Base-by-base conservation (phyloP, 2,888 invertebrate species). In the Onchidella celtica region DNA sequence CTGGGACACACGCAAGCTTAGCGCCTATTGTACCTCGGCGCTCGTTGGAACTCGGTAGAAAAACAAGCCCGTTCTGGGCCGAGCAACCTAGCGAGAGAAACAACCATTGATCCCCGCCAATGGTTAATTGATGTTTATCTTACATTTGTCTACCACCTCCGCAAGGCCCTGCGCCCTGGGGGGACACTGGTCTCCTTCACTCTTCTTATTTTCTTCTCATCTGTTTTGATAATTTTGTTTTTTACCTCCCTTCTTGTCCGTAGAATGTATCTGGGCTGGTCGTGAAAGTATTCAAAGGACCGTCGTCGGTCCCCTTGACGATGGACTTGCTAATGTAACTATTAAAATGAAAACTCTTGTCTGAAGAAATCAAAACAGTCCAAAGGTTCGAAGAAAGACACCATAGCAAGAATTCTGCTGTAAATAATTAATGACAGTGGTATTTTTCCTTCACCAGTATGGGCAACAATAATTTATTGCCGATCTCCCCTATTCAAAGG, bases 51-150 rank as follows among this genome's bases (percentile, higher is more conserved):
- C n/a, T 61, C n/a, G 24, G 4, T n/a, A 61, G 74, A 63, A 74
- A 74, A 74, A 74, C 74, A 74, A 74, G 27, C 29, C 24, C n/a
- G 21, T 61, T 34, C 24, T 36, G 61, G 27, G 24, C 11, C 27
- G 38, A 24, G 38, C 36, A 17, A 40, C 24, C 21, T 21, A 27
- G 24, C 1, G 38, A n/a, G 27, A 27, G 61, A 74, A 63, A 74
- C 38, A 40, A 9, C 61, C 74, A 74, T 36, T 74, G 34, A 24
- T 61, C 38, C n/a, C 17, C 4, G 17, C 27, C 11, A 21, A 38
- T 36, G 36, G 14, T 74, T 74, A 74, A 63, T 63, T 32, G 74
- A 36, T 74, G 61, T 74, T 74, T 61, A 74, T 74, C 24, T 63
- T 74, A 36, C 24, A 74, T 74, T 74, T 74, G 61, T 61, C 61